A percentile compares a stretch with the other conserved stretches of the same genome.
These are phyloP conservation scores for Choristoneura fumiferana DNA, from an alignment of 1,140 invertebrate genomes.

Conservation along the genomic window DNA sequence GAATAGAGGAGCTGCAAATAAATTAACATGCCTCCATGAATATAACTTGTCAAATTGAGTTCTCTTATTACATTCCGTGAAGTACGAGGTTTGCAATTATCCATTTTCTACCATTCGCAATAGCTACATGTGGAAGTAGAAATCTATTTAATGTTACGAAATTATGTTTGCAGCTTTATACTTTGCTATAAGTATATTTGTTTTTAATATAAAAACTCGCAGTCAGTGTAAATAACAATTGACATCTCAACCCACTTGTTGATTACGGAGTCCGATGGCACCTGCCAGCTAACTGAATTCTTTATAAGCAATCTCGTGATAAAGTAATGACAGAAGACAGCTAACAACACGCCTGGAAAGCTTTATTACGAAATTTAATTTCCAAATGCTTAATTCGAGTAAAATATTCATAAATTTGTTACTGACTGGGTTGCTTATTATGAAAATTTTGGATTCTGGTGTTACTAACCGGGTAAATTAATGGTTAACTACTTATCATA, in stretches of 20 bases:
- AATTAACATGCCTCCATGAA: constrained; percentile 32
- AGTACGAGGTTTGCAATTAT: not conserved
- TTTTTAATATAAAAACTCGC: no score
- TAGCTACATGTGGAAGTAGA: no score
- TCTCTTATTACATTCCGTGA: constrained; percentile 29
- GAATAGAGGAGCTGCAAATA: constrained; percentile 27
- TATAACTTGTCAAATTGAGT: constrained; percentile 13
- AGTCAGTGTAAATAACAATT: not conserved
- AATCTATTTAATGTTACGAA: no score
- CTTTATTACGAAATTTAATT: constrained; percentile 2
- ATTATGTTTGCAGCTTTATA: no score
- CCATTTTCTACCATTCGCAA: no score
- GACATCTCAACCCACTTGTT: not conserved
- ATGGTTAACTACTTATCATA: no score
- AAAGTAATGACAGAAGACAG: constrained; percentile 7
- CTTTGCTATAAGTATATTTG: no score
- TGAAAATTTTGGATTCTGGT: no score
- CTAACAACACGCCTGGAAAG: not conserved
- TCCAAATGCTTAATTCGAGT: not conserved
- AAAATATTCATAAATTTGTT: no score
- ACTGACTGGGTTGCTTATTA: no score
- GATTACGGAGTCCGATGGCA: not conserved
- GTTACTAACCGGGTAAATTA: no score
- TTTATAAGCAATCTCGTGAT: not conserved
- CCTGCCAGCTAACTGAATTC: not conserved